phyloP scores from a whole-genome alignment of 2,113 vertebrate species.

The Syngnathoides biaculeatus region DNA sequence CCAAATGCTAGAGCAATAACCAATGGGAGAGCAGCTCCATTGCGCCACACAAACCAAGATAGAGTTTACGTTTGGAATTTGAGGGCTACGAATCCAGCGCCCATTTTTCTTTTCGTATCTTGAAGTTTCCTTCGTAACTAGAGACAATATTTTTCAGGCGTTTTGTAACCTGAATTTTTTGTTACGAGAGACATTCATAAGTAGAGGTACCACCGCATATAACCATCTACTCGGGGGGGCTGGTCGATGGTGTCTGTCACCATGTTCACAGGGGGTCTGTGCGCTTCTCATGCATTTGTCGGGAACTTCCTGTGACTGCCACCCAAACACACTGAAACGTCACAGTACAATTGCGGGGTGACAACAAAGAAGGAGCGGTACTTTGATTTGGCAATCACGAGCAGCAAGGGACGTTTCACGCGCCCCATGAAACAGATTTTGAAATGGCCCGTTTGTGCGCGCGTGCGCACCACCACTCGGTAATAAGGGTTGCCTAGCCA shows the following conservation, averaged over 20 bases:
- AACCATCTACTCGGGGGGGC: constrained; percentile 73
- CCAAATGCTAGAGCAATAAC: no score
- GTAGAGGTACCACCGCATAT: no score
- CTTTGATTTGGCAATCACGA: constrained; percentile 35
- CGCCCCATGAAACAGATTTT: constrained; percentile 21
- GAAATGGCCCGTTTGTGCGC: constrained; percentile 28
- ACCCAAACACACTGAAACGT: constrained; percentile 33
- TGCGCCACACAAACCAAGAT: no score
- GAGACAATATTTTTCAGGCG: no score
- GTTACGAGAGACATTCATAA: no score
- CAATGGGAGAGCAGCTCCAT: no score
- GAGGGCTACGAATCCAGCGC: no score
- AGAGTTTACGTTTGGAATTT: no score
- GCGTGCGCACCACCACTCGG: constrained; percentile 26
- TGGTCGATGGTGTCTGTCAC: constrained; percentile 47
- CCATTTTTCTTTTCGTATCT: no score
- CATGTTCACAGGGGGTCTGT: constrained; percentile 43
- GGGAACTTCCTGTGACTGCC: constrained; percentile 44
- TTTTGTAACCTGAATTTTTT: no score
- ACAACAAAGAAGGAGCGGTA: constrained; percentile 32
- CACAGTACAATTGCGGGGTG: constrained; percentile 19
- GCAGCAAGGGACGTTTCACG: constrained; percentile 16
- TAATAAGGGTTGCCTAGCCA: constrained; percentile 68
- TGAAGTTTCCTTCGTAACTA: no score
- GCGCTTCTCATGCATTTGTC: constrained; percentile 24